phyloP scores from a whole-genome alignment of 2,888 invertebrate genomes.

The Drosophila putrida region DNA sequence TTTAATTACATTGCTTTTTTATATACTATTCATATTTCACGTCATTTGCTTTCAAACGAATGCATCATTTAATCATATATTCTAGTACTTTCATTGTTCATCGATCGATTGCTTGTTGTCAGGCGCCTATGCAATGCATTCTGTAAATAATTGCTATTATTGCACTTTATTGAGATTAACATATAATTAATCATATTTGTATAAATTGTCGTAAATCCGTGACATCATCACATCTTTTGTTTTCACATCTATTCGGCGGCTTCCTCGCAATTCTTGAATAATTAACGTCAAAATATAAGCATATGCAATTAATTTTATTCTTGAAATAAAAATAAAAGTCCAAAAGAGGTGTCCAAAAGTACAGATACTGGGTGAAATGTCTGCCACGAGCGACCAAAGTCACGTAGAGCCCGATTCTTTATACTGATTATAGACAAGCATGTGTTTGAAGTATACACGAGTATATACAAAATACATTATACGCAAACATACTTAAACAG shows the following conservation, averaged over 20 bases:
- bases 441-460: conserved; percentile 28
- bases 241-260: background rate
- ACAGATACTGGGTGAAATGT: conserved; percentile 31
- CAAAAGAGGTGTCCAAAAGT: conserved; percentile 38
- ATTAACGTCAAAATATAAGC: background rate
- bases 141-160: conserved; percentile 33
- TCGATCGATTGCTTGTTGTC: conserved; percentile 33
- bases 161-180: conserved; percentile 42
- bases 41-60: background rate
- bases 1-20: conserved; percentile 1
- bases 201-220: conserved; percentile 38
- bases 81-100: conserved; percentile 21
- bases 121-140: conserved; percentile 9
- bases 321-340: conserved; percentile 16
- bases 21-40: background rate
- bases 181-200: conserved; percentile 35
- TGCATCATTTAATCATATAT: conserved; percentile 7
- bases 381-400: conserved; percentile 58
- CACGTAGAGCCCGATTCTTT: conserved; percentile 45
- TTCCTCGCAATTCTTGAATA: background rate
- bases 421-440: conserved; percentile 46
- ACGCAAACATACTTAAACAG: conserved; percentile 7
- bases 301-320: conserved; percentile 16
- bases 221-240: conserved; percentile 31
- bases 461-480: conserved; percentile 7